Evolutionary conservation across 2,888 invertebrate species (phyloP).

Genomic region (Tenthredo livida): DNA sequence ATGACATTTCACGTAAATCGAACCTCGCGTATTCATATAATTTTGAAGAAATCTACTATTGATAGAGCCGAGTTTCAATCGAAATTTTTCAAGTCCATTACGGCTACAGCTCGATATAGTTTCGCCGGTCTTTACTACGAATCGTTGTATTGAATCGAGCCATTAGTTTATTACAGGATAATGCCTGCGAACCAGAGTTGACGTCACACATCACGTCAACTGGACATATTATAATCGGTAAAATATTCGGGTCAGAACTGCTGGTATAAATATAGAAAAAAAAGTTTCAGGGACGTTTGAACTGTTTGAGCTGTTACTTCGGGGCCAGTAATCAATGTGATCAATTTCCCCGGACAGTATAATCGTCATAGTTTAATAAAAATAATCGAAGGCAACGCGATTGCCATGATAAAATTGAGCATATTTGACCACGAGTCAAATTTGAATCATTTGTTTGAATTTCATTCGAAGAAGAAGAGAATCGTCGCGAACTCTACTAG

Average conservation of each 20-base stretch:
- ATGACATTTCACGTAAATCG: background rate
- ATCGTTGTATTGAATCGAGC: background rate
- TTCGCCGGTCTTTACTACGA: background rate
- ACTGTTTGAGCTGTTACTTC: background rate
- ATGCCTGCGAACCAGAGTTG: background rate
- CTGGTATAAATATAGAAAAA: background rate
- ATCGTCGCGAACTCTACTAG: background rate
- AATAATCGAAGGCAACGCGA: background rate
- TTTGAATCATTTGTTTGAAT: too few species aligned
- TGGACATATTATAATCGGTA: background rate
- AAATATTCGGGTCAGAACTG: slow-evolving; percentile 31
- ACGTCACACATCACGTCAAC: background rate
- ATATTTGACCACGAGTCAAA: too few species aligned
- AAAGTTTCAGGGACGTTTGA: background rate
- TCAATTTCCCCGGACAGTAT: background rate
- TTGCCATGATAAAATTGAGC: background rate
- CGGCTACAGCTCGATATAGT: background rate
- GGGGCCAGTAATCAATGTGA: background rate
- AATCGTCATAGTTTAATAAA: background rate
- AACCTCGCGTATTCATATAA: background rate
- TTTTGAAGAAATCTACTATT: background rate
- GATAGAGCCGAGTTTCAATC: background rate
- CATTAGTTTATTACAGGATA: background rate
- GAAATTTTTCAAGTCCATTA: background rate
- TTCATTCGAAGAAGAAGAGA: background rate